Conservation (phyloP, 2,113 vertebrate genomes). For the Sprattus sprattus region DNA sequence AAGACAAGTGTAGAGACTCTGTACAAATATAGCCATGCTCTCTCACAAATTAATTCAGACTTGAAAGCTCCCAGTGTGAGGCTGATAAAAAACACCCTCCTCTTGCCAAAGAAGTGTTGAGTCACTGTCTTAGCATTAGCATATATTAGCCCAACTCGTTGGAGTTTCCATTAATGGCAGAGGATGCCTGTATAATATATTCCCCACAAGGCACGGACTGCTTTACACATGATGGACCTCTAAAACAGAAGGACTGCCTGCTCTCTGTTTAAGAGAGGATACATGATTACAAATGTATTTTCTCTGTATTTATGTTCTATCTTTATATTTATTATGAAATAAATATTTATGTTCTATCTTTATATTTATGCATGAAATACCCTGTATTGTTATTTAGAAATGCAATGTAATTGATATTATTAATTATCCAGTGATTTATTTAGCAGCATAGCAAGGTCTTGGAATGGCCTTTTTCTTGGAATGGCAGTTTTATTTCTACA, state of each 20-base stretch:
- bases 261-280: background rate
- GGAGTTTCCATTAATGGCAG: background rate
- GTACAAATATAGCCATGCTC: background rate
- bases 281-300: background rate
- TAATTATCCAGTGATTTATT: background rate
- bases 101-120: background rate
- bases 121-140: conserved; percentile 12
- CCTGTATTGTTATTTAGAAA: too few relatives aligned
- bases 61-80: conserved; percentile 11
- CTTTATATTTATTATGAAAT: too few relatives aligned
- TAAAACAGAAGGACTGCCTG: background rate
- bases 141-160: background rate
- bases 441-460: background rate
- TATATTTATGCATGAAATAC: too few relatives aligned
- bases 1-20: background rate
- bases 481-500: background rate
- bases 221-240: background rate
- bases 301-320: background rate
- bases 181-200: background rate
- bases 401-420: background rate
- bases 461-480: too few relatives aligned
- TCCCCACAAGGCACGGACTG: background rate
- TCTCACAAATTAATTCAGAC: conserved; percentile 7
- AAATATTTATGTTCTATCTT: too few relatives aligned
- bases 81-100: background rate